phyloP scores from a whole-genome alignment of 2,888 invertebrate genomes.

The Chorisops tibialis region DNA sequence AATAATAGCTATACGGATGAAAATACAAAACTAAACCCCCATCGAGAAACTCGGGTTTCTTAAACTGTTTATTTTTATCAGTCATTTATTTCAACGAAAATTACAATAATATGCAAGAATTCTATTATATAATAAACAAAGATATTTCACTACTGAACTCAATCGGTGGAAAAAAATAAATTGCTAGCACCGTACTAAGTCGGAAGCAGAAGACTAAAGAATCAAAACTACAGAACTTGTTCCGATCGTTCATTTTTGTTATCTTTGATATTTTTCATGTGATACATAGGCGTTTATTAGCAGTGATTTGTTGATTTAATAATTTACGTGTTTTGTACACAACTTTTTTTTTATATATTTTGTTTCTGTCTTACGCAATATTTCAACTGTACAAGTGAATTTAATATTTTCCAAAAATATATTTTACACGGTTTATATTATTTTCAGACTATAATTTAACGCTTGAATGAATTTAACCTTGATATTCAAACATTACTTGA shows the following conservation, averaged over 20 bases:
- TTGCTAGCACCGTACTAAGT: not conserved
- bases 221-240: not conserved
- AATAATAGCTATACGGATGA: constrained; percentile 70
- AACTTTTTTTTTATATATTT: too few relatives aligned
- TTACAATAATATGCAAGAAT: not conserved
- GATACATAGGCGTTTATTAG: not conserved
- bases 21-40: constrained; percentile 63
- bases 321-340: constrained; percentile 9
- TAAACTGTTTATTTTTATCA: constrained; percentile 39
- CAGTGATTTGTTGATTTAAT: constrained; percentile 11
- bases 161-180: too few relatives aligned
- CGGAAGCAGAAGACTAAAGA: not conserved
- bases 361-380: too few relatives aligned
- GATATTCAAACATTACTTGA: too few relatives aligned
- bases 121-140: not conserved
- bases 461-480: too few relatives aligned
- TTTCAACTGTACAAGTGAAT: too few relatives aligned
- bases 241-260: not conserved
- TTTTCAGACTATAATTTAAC: too few relatives aligned
- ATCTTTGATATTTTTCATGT: constrained; percentile 2
- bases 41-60: constrained; percentile 43
- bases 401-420: too few relatives aligned
- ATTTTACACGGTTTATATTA: too few relatives aligned
- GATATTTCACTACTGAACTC: too few relatives aligned
- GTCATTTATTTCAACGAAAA: constrained; percentile 17